A percentile compares a stretch with the other conserved stretches of the same genome.
Evolutionary conservation across 2,113 vertebrate genomes (phyloP).

Genomic region (Mustelus asterias): DNA sequence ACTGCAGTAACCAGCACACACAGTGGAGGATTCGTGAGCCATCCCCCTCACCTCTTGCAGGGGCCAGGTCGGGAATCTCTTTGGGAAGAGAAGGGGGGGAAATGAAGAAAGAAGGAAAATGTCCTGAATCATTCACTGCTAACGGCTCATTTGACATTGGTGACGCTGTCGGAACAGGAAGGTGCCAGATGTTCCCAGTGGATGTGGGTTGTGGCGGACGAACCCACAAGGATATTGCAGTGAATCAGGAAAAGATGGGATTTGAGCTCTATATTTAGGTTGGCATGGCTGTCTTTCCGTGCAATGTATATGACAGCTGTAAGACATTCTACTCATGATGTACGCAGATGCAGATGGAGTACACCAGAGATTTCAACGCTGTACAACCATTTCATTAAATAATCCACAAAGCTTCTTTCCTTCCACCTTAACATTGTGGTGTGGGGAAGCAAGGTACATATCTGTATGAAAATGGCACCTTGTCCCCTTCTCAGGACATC

Average conservation of each 20-base stretch:
- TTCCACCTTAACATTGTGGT: background rate
- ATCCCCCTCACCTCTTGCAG: background rate
- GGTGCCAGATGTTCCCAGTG: background rate
- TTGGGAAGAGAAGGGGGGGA: background rate
- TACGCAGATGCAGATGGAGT: background rate
- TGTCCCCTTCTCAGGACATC: too few species aligned
- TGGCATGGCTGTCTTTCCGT: background rate
- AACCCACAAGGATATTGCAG: background rate
- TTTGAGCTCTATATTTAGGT: background rate
- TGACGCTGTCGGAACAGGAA: background rate
- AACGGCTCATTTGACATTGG: background rate
- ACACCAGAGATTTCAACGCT: background rate
- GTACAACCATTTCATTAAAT: background rate
- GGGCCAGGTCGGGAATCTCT: too few species aligned
- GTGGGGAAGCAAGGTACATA: background rate
- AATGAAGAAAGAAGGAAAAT: background rate
- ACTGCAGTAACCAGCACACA: background rate
- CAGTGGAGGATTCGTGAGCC: background rate
- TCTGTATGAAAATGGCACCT: background rate
- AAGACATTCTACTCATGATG: background rate
- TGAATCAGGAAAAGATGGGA: background rate
- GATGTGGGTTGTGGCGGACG: background rate
- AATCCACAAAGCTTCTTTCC: background rate
- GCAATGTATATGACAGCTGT: background rate
- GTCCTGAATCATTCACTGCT: background rate